Conservation (phyloP, 2,888 invertebrate genomes). For the Cephalotes varians region DNA sequence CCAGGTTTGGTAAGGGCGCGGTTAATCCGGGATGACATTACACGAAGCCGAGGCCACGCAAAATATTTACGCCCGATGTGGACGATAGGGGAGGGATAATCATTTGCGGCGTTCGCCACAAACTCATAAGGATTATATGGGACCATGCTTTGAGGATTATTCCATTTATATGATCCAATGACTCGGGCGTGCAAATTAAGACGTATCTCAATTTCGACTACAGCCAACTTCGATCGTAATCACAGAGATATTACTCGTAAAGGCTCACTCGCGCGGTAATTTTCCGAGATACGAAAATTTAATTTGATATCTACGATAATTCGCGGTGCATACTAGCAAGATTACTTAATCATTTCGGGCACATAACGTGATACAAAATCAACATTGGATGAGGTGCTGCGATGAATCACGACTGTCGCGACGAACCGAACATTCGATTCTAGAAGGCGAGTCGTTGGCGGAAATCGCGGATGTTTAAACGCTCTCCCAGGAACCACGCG, state of each 20-base stretch:
- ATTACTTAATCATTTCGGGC: conserved; percentile 50
- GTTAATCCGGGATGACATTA: conserved; percentile 49
- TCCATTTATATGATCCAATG: conserved; percentile 61
- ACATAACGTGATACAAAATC: conserved; percentile 17
- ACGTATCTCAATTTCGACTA: conserved; percentile 46
- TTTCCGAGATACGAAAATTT: conserved; percentile 40
- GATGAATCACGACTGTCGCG: conserved; percentile 18
- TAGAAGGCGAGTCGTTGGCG: neutral
- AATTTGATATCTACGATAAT: conserved; percentile 38
- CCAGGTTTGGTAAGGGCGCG: conserved; percentile 32
- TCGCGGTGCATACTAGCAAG: conserved; percentile 46
- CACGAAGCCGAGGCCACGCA: conserved; percentile 2
- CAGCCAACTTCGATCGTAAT: conserved; percentile 20
- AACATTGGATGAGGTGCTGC: neutral
- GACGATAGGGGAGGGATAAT: conserved; percentile 19
- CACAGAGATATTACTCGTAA: conserved; percentile 29
- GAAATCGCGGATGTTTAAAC: too few relatives aligned
- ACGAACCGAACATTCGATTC: conserved; percentile 6
- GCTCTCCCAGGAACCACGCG: neutral
- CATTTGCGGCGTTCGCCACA: conserved; percentile 49
- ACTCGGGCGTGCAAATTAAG: conserved; percentile 41
- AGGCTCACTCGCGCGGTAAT: conserved; percentile 10
- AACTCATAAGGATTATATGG: conserved; percentile 60
- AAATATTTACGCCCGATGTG: conserved; percentile 60
- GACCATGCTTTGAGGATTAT: conserved; percentile 60